Percentiles rank a stretch among this genome's conserved stretches.
Conservation (phyloP, 2,888 invertebrate genomes). For the Oligia latruncula region DNA sequence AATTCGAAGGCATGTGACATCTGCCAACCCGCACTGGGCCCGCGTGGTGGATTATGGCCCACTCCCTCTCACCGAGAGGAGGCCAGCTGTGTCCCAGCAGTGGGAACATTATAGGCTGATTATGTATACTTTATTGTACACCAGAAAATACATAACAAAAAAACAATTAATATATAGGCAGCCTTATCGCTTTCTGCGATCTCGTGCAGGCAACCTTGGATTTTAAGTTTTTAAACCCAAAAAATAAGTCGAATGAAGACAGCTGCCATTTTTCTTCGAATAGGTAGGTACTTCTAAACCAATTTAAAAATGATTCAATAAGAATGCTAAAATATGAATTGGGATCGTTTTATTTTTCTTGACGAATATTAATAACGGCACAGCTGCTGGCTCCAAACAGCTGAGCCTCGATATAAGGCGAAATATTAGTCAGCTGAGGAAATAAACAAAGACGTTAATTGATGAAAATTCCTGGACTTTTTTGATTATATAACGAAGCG, state of each 20-base stretch:
- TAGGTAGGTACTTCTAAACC: conserved; percentile 32
- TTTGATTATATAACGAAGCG: conserved; percentile 7
- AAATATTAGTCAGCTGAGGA: conserved; percentile 20
- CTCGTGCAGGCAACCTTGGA: background rate
- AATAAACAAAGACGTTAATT: conserved; percentile 50
- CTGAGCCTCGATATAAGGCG: conserved; percentile 28
- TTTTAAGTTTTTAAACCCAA: background rate
- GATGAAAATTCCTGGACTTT: conserved; percentile 40
- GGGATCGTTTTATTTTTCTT: conserved; percentile 43
- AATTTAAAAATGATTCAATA: conserved; percentile 53
- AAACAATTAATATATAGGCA: background rate
- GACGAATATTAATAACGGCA: conserved; percentile 49
- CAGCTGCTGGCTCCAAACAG: conserved; percentile 49
- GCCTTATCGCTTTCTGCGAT: background rate
- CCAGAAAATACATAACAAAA: background rate
- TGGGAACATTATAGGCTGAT: too few species aligned
- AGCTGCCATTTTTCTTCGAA: background rate
- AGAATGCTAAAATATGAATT: conserved; percentile 46
- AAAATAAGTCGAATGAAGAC: background rate
- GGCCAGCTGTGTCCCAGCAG: too few species aligned
- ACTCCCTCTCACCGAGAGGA: too few species aligned
- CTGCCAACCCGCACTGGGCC: too few species aligned
- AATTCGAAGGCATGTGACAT: too few species aligned
- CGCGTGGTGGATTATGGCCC: too few species aligned
- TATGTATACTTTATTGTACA: too few species aligned